Conservation (phyloP, 1,140 invertebrate genomes). For the Pseudomyrmex concolor region DNA sequence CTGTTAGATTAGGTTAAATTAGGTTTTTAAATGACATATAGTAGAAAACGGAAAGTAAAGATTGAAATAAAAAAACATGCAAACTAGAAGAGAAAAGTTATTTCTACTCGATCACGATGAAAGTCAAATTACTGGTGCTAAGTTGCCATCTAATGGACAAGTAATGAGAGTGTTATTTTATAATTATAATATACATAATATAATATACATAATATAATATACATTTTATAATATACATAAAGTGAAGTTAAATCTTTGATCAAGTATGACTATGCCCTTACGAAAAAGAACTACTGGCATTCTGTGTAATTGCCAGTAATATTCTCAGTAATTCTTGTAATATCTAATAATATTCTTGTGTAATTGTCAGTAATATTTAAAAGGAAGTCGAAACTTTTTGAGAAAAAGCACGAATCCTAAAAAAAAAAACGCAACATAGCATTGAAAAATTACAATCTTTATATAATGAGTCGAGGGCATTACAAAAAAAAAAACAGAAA, state of each 20-base stretch:
- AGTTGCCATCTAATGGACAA: conserved; percentile 31
- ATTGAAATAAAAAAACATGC: background rate
- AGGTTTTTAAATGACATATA: no score
- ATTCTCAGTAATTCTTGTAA: no score
- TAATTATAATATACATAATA: conserved; percentile 7
- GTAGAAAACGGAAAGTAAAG: no score
- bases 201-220: conserved; percentile 7
- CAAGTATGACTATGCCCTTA: no score
- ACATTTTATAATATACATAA: conserved; percentile 14
- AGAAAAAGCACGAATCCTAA: background rate
- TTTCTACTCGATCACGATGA: conserved; percentile 6
- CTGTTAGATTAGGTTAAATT: no score
- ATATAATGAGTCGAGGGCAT: background rate
- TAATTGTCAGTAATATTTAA: no score
- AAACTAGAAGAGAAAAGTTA: background rate
- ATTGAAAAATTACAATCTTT: background rate
- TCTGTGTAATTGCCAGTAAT: no score
- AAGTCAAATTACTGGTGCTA: conserved; percentile 17
- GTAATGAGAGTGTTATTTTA: conserved; percentile 25
- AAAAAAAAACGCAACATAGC: background rate
- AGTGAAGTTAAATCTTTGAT: background rate
- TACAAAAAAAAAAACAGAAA: conserved; percentile 8
- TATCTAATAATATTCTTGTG: no score
- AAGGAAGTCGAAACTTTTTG: conserved; percentile 7
- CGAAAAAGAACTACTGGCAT: no score